A percentile compares a stretch with the other conserved stretches of the same genome.
phyloP scores from a whole-genome alignment of 2,113 vertebrate species.

The Pterocles burchelli region DNA sequence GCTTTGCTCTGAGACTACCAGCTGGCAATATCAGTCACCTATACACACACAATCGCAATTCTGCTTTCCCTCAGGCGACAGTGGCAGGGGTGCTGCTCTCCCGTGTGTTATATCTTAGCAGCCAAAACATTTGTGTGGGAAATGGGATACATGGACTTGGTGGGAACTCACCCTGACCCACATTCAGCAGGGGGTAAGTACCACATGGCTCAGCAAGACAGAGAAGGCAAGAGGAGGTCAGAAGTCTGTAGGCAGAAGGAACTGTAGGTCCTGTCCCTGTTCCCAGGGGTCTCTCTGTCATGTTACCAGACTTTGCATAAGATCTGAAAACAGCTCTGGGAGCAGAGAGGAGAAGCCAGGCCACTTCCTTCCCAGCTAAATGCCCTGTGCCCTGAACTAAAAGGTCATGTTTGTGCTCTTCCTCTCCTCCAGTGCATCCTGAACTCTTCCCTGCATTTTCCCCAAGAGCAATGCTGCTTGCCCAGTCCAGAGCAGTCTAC shows the following conservation, averaged over 20 bases:
- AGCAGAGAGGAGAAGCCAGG: background rate
- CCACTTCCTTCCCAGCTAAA: slow-evolving; percentile 1
- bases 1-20: background rate
- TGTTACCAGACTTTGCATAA: background rate
- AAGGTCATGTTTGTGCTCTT: background rate
- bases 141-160: background rate
- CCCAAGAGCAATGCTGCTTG: background rate
- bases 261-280: background rate
- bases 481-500: background rate
- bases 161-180: background rate
- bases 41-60: background rate
- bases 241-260: background rate
- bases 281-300: background rate
- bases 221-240: background rate
- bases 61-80: background rate
- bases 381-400: background rate
- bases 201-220: background rate
- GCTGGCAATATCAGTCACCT: background rate
- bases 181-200: background rate
- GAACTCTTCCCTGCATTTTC: background rate
- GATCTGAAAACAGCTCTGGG: background rate
- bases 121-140: background rate
- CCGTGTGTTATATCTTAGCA: background rate
- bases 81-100: background rate
- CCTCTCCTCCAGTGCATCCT: background rate